phyloP scores from a whole-genome alignment of 2,797 vertebrate species.

The Megaceryle alcyon region DNA sequence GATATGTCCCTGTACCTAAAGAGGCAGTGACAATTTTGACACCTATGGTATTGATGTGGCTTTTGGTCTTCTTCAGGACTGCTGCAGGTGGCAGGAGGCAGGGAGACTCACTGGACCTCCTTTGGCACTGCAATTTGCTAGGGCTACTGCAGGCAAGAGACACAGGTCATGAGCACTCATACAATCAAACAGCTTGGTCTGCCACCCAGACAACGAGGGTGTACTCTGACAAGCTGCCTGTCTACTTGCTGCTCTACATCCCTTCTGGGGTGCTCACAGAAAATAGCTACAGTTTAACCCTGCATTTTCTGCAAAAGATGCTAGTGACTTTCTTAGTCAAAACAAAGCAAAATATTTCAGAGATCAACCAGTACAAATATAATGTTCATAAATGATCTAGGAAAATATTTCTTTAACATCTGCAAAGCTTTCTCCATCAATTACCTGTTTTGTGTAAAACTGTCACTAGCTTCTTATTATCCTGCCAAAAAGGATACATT shows the following conservation, averaged over 20 bases:
- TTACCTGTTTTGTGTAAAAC: constrained; percentile 38
- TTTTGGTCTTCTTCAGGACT: background rate
- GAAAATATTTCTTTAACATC: background rate
- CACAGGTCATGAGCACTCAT: background rate
- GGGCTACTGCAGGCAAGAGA: background rate
- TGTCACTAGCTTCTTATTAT: constrained; percentile 55
- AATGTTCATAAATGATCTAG: background rate
- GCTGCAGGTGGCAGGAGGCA: background rate
- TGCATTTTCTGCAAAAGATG: background rate
- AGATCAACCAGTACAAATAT: background rate
- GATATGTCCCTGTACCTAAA: too few relatives aligned
- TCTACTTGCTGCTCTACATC: background rate
- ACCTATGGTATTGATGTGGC: background rate
- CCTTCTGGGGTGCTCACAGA: background rate
- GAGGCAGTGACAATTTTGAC: background rate
- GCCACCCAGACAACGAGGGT: background rate
- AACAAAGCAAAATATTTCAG: background rate
- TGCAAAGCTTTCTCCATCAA: background rate
- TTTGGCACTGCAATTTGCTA: background rate
- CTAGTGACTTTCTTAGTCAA: background rate
- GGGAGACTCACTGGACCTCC: background rate
- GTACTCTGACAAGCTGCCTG: background rate
- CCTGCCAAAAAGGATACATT: constrained; percentile 9
- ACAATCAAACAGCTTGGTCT: background rate
- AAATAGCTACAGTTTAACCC: background rate